Conservation (phyloP, 2,888 invertebrate species). For the Coremacera marginata region DNA sequence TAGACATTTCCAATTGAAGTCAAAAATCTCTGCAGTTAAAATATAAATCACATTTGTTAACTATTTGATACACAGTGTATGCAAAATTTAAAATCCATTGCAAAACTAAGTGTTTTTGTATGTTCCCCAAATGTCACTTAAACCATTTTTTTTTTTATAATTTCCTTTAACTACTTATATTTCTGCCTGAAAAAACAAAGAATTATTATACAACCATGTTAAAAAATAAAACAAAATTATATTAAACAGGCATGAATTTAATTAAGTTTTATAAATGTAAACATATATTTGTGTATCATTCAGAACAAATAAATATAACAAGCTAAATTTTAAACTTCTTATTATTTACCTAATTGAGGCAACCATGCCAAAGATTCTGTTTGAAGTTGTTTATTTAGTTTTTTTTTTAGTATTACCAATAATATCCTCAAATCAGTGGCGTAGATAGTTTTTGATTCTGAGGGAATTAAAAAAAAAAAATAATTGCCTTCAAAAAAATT, state of each 20-base stretch:
- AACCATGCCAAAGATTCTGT: no score
- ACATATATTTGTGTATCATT: constrained; percentile 39
- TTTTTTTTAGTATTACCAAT: no score
- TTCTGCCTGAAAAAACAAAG: not conserved
- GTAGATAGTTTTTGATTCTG: no score
- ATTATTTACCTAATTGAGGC: not conserved
- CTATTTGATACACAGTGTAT: constrained; percentile 33
- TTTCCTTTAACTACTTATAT: not conserved
- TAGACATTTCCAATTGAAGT: not conserved
- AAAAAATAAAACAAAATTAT: not conserved
- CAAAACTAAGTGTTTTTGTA: not conserved
- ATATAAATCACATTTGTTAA: constrained; percentile 8
- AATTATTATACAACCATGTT: not conserved
- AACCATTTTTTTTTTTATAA: not conserved
- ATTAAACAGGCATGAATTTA: not conserved
- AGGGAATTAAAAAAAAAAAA: no score
- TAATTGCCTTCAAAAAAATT: no score
- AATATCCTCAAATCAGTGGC: no score
- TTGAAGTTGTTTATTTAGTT: no score
- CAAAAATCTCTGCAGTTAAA: constrained; percentile 16
- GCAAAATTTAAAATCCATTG: not conserved
- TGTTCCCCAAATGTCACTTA: not conserved
- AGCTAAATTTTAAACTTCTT: not conserved
- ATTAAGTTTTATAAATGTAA: not conserved
- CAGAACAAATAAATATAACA: constrained; percentile 37